phyloP scores from a whole-genome alignment of 2,888 invertebrate genomes.

The Horisme vitalbata region DNA sequence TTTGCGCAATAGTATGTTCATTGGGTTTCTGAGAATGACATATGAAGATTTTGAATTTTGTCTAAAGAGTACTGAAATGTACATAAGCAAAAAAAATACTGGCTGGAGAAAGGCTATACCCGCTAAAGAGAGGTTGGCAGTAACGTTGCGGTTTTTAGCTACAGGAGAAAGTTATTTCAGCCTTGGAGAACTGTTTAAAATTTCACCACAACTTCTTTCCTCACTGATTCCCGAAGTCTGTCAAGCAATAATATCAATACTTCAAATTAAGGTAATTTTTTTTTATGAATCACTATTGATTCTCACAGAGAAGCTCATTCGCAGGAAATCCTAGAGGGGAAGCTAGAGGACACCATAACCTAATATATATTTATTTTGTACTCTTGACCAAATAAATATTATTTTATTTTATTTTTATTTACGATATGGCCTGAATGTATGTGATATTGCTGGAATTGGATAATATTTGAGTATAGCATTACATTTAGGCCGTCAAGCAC shows the following conservation, averaged over 20 bases:
- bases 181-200: conserved; percentile 15
- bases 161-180: conserved; percentile 14
- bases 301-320: conserved; percentile 4
- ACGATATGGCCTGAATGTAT: background rate
- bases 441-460: conserved; percentile 1
- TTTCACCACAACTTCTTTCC: conserved; percentile 16
- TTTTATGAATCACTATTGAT: conserved; percentile 8
- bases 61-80: conserved; percentile 9
- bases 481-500: conserved; percentile 1
- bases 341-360: conserved; percentile 1
- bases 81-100: conserved; percentile 16
- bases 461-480: background rate
- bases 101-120: conserved; percentile 2
- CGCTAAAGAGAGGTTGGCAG: background rate
- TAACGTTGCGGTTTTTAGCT: conserved; percentile 15
- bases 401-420: background rate
- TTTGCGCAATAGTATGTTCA: conserved; percentile 16
- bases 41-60: conserved; percentile 16
- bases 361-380: conserved; percentile 1
- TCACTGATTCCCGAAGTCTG: conserved; percentile 17
- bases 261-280: conserved; percentile 23
- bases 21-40: conserved; percentile 8
- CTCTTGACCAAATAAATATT: background rate
- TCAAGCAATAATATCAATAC: conserved; percentile 17
- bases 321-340: conserved; percentile 8